Percentiles rank a stretch among this genome's conserved stretches.
phyloP scores from a whole-genome alignment of 2,888 invertebrate species.

The Folsomia manolachei region DNA sequence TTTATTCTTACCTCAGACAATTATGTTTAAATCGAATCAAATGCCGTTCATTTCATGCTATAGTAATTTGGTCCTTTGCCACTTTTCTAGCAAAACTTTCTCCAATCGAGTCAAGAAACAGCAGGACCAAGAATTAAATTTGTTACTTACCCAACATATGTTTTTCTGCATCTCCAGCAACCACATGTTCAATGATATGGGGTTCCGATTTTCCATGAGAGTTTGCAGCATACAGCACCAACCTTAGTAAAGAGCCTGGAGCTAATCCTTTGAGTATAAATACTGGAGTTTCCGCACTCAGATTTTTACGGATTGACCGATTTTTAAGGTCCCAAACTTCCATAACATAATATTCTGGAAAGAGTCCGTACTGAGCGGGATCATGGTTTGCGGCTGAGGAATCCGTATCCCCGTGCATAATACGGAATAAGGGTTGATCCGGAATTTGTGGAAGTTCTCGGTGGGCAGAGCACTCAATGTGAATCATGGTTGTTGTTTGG shows the following conservation, averaged over 20 bases:
- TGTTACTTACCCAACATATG: conserved; percentile 48
- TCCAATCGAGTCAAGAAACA: too few relatives aligned
- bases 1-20: too few relatives aligned
- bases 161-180: conserved; percentile 50
- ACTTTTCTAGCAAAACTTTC: neutral
- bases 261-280: conserved; percentile 64
- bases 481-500: conserved; percentile 77
- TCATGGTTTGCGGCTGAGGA: conserved; percentile 40
- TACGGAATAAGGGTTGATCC: conserved; percentile 49
- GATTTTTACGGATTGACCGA: conserved; percentile 63
- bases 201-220: conserved; percentile 84
- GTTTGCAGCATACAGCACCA: conserved; percentile 81
- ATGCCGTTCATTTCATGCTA: too few relatives aligned
- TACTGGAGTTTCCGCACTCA: conserved; percentile 51
- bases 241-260: conserved; percentile 59
- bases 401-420: conserved; percentile 49
- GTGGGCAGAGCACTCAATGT: conserved; percentile 68
- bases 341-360: conserved; percentile 49
- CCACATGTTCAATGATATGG: conserved; percentile 74
- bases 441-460: conserved; percentile 49
- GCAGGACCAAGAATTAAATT: too few relatives aligned
- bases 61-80: too few relatives aligned
- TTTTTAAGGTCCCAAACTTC: conserved; percentile 54
- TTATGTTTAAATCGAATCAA: too few relatives aligned
- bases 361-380: conserved; percentile 48